Evolutionary conservation across 1,140 invertebrate species (phyloP).

Genomic region (Theocolax elegans): DNA sequence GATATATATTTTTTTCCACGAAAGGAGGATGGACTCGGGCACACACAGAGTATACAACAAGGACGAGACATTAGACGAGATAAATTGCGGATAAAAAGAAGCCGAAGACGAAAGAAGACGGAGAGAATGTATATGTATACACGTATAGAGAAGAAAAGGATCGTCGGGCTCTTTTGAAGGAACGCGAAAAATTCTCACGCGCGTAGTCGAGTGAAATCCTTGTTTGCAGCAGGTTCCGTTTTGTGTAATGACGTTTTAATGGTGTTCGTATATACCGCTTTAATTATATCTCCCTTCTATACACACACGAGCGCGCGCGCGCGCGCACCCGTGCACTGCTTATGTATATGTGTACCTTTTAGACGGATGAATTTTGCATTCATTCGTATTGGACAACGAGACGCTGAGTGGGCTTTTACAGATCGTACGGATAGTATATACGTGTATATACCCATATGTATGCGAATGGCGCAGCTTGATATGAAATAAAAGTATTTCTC

Average conservation of each 20-base stretch:
- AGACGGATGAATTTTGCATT: slow-evolving; percentile 7
- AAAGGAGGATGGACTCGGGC: too few species aligned
- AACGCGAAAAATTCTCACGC: slow-evolving; percentile 4
- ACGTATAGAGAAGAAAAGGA: slow-evolving; percentile 5
- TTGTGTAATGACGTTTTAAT: slow-evolving; percentile 23
- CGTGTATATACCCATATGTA: not conserved
- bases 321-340: too few species aligned
- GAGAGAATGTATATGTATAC: too few species aligned
- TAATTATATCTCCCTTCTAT: not conserved
- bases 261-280: not conserved
- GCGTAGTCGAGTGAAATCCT: not conserved
- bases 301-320: too few species aligned
- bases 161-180: not conserved
- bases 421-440: not conserved
- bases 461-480: not conserved
- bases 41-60: too few species aligned
- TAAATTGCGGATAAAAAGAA: slow-evolving; percentile 13
- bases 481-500: too few species aligned
- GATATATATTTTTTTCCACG: too few species aligned
- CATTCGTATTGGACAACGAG: not conserved
- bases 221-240: not conserved
- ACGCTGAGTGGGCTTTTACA: not conserved
- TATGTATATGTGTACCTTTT: too few species aligned
- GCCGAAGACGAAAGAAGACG: slow-evolving; percentile 20
- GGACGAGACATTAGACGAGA: not conserved